A percentile compares a stretch with the other conserved stretches of the same genome.
phyloP scores from a whole-genome alignment of 2,113 vertebrate species.

The Ceyx melanurus region DNA sequence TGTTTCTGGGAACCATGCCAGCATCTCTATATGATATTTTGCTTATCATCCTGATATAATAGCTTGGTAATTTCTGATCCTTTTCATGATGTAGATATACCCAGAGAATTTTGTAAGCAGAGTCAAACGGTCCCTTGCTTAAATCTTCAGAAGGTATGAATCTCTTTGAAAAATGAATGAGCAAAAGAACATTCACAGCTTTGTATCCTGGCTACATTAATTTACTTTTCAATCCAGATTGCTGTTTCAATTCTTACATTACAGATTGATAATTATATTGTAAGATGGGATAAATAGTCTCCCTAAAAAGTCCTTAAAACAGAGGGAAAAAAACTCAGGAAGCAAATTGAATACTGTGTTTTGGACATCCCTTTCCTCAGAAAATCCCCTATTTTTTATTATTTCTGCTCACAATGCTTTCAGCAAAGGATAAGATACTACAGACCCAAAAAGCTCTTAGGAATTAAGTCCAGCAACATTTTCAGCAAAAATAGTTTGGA shows the following conservation, averaged over 20 bases:
- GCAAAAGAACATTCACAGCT: background rate
- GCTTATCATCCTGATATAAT: slow-evolving; percentile 11
- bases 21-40: background rate
- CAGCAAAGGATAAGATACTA: background rate
- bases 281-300: background rate
- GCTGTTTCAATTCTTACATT: background rate
- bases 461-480: background rate
- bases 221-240: background rate
- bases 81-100: background rate
- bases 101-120: background rate
- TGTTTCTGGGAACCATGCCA: background rate
- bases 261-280: background rate
- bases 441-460: background rate
- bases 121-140: background rate
- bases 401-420: background rate
- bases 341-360: background rate
- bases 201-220: background rate
- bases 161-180: background rate
- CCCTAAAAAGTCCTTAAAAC: background rate
- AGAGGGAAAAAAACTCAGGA: background rate
- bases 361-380: background rate
- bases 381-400: background rate
- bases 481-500: background rate
- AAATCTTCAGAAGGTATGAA: background rate
- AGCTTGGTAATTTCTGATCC: background rate